phyloP scores from a whole-genome alignment of 1,140 invertebrate genomes.

The Harpegnathos saltator region DNA sequence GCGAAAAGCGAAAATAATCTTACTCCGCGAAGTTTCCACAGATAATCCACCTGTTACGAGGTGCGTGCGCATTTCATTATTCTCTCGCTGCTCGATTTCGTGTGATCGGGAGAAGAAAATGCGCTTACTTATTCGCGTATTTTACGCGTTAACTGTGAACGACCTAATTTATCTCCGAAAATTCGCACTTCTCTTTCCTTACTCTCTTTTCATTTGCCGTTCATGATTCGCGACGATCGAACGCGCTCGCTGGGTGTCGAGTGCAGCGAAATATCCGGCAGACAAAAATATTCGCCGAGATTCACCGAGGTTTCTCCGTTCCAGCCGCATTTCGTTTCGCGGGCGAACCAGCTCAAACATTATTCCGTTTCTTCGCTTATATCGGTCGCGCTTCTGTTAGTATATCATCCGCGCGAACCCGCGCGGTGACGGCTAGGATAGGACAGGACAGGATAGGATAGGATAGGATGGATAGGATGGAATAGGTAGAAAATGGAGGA shows the following conservation, averaged over 20 bases:
- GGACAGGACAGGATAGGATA: slow-evolving; percentile 19
- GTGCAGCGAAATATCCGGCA: background rate
- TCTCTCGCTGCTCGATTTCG: too few relatives aligned
- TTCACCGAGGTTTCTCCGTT: background rate
- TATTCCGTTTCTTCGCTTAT: slow-evolving; percentile 41
- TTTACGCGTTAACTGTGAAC: too few relatives aligned
- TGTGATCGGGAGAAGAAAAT: too few relatives aligned
- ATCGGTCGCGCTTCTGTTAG: slow-evolving; percentile 36
- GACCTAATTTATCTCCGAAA: too few relatives aligned
- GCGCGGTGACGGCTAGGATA: slow-evolving; percentile 48
- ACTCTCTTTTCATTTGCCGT: too few relatives aligned
- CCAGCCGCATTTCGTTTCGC: background rate
- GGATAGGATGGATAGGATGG: slow-evolving; percentile 52
- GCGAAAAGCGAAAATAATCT: background rate
- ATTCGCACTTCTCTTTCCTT: too few relatives aligned
- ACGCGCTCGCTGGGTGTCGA: background rate
- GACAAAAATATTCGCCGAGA: background rate
- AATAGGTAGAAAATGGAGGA: slow-evolving; percentile 70
- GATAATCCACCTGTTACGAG: too few relatives aligned
- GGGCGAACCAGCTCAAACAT: slow-evolving; percentile 34
- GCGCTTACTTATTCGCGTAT: too few relatives aligned
- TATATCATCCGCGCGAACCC: slow-evolving; percentile 40
- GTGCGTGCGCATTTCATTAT: background rate
- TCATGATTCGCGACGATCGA: background rate
- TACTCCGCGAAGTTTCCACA: background rate